These are phyloP conservation scores for Aromia moschata DNA, from an alignment of 2,888 invertebrate genomes.

Conservation along the genomic window DNA sequence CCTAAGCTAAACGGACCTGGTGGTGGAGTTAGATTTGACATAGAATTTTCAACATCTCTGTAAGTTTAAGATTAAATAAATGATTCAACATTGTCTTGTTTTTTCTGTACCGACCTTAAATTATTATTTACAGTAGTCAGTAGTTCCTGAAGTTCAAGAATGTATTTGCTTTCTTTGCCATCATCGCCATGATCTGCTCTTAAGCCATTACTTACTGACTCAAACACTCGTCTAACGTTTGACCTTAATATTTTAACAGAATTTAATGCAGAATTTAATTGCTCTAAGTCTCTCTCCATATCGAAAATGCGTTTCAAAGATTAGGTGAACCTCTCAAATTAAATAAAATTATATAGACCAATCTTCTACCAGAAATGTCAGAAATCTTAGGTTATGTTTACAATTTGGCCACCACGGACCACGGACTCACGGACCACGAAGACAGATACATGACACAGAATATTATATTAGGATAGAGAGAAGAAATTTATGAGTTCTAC, in stretches of 20 bases:
- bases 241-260: conserved; percentile 82
- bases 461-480: too few species aligned
- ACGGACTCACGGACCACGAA: too few species aligned
- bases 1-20: conserved; percentile 85
- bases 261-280: conserved; percentile 76
- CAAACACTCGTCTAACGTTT: conserved; percentile 86
- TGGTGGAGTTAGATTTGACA: conserved; percentile 76
- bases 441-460: too few species aligned
- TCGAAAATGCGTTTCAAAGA: too few species aligned
- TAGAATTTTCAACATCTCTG: conserved; percentile 84
- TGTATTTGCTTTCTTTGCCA: conserved; percentile 78
- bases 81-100: not conserved
- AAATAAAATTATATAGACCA: too few species aligned
- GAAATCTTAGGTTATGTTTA: too few species aligned
- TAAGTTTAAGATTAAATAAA: conserved; percentile 33
- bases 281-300: conserved; percentile 69
- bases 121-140: conserved; percentile 83
- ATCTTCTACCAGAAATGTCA: too few species aligned
- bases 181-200: conserved; percentile 84
- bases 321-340: too few species aligned
- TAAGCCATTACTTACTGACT: conserved; percentile 83
- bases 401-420: too few species aligned
- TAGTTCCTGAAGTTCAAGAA: conserved; percentile 81
- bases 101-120: conserved; percentile 68
- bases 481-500: too few species aligned